Evolutionary conservation across 2,888 invertebrate genomes (phyloP), one percentile per base, ranked within the genome.

Genomic region (Cerceris rybyensis): DNA sequence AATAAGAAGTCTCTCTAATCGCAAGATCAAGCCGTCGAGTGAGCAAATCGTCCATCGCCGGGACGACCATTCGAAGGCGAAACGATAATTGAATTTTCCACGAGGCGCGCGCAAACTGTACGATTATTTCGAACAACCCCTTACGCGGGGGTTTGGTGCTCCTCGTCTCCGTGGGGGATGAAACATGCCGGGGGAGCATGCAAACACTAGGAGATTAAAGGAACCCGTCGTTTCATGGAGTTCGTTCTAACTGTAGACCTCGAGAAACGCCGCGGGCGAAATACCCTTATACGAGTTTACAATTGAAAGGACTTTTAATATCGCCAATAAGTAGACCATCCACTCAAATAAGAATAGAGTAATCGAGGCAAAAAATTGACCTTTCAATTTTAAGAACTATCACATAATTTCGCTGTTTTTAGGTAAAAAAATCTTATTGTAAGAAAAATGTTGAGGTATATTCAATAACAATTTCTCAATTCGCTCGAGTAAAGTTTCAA

Each of bases 181-280:
- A 73, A 80, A 80, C 80, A 80, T 74, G 74, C 66, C 54, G 68
- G 81, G 75, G 88, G 84, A 87, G 89, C 91, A 91, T 91, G 91
- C 92, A 92, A 92, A 92, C 92, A 92, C 87, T 86, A 82, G 89
- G 88, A 91, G 92, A 92, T 92, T 92, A 92, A 92, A 92, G 89
- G 88, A 89, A 88, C 88, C 28, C 87, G 88, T 67, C 70, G 85
- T 81, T 86, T 87, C 68, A 79, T 81, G 87, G 78, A 85, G 77
- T 78, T 66, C 49, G 61, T 68, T 75, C 74, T 76, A 79, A 74
- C 71, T 78, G 80, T 83, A 70, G 75, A 28, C 84, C 81, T 17
- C 68, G 39, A 69, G 85, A 77, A 68, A 74, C 66, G 82, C 86
- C 86, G 64, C 76, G 41, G 81, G 82, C 81, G 42, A 69, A 58